Evolutionary conservation across 2,888 invertebrate genomes (phyloP), one percentile per base, ranked within the genome.

Genomic region (Ophioninae sp.): DNA sequence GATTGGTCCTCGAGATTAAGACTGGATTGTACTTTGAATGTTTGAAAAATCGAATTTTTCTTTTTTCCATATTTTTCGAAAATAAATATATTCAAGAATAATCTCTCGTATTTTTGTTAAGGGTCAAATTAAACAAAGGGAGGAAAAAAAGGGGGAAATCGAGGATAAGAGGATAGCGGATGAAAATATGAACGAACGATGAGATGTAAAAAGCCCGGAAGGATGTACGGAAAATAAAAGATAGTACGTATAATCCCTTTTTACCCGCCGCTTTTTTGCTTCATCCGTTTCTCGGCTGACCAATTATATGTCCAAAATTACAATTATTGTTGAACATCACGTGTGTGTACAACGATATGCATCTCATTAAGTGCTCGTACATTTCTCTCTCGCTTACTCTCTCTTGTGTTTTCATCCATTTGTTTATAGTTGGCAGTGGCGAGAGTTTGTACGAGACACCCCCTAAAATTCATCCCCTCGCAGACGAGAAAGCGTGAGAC

Each of bases 341-440:
- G 65, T 65, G 67, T 41, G 56, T n/a, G 21, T 13, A 39, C 39
- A 64, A 64, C 20, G 64, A 37, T 39, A 65, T 41, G 79, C 57
- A 75, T 74, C 62, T 74, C 65, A 65, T 73, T 70, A 68, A 70
- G 37, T 50, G 69, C 65, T 67, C 50, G 56, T 65, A 57, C 39
- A 39, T 20, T 8, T 41, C 23, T 62, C 7, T 75, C n/a, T 30
- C 56, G 65, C 44, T 44, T 10, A 3, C 44, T 44, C 44, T 44
- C 44, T 44, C 23, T 68, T 41, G 20, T 57, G 37, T 30, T 50
- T 37, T 50, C 20, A 41, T 76, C 67, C 72, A 76, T 81, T 84
- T 84, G 84, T 81, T 84, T 81, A 84, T 50, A 72, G 76, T 62
- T 41, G 30, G 75, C 56, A 72, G 75, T 67, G 65, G n/a, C 77